Evolutionary conservation across 1,140 invertebrate species (phyloP), one percentile per base, ranked within the genome.

Genomic region (Scaptomyza pallida): DNA sequence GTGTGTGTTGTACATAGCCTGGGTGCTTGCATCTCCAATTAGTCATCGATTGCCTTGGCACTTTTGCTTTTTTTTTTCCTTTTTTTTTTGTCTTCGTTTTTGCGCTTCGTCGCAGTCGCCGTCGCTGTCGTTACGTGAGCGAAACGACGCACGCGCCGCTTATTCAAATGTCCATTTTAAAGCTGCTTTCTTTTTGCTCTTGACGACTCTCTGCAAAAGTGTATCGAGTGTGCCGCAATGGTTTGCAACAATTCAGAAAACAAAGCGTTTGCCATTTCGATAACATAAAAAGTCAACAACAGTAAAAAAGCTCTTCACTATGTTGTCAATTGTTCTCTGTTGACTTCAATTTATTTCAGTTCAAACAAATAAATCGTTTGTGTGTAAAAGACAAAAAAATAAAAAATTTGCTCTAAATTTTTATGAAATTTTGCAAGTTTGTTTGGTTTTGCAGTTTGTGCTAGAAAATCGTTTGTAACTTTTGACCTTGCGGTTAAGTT

Each of bases 101-200:
- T 57, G 67, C 41, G 10, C 61, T 30, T 26, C 45, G 60, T 51
- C 19, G 12, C 17, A 15, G 40, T 64, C 37, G 16, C 16, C 59
- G 43, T 47, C 56, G 60, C 64, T 61, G 82, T 43, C 70, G 63
- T 85, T 88, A 88, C 77, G 81, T 85, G 81, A 85, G 62, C 81
- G 52, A 33, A 61, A 51, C 64, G 78, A 51, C 64, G 78, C 77
- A 78, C 70, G 81, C 77, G 77, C 59, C 69, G 64, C 62, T 62
- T 86, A 86, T 86, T 86, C 65, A 85, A 86, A 85, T 80, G 62
- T 52, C 50, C 55, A 59, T 50, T 30, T 43, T n/a, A n/a, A n/a
- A n/a, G 57, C 50, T 81, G 77, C 76, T 86, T 86, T 86, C 77
- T 85, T 85, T 80, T 85, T 76, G 63, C 52, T 60, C 51, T 57